These are phyloP conservation scores for Augiades crinisus DNA, from an alignment of 2,888 invertebrate genomes.

Conservation along the genomic window DNA sequence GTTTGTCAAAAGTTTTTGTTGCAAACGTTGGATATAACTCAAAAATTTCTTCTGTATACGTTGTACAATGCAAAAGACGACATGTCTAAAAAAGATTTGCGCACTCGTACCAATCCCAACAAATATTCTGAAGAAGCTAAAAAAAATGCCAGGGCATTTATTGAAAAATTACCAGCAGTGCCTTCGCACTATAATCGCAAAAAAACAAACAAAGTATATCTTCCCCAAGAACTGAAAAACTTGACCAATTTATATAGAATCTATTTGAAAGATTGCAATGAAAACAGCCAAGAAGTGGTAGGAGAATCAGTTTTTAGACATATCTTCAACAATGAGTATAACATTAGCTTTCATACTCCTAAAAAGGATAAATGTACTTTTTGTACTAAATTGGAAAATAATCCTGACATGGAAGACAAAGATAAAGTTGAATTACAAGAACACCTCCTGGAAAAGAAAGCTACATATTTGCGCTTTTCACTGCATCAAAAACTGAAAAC, in stretches of 20 bases:
- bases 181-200: constrained; percentile 6
- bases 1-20: constrained; percentile 32
- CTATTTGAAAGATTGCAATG: background rate
- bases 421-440: too few relatives aligned
- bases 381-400: background rate
- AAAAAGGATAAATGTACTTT: background rate
- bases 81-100: background rate
- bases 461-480: too few relatives aligned
- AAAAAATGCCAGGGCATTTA: background rate
- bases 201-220: constrained; percentile 5
- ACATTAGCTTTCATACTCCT: background rate
- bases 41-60: constrained; percentile 30
- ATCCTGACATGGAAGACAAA: background rate
- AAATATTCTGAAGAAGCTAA: background rate
- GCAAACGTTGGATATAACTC: constrained; percentile 29
- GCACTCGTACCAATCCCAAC: background rate
- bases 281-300: background rate
- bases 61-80: constrained; percentile 23
- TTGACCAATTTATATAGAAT: constrained; percentile 1
- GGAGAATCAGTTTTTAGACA: background rate
- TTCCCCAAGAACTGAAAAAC: constrained; percentile 11
- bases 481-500: constrained; percentile 25
- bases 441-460: too few relatives aligned
- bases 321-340: constrained; percentile 2
- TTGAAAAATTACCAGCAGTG: constrained; percentile 7